phyloP scores from a whole-genome alignment of 2,797 vertebrate genomes.

The Cottoperca gobio region DNA sequence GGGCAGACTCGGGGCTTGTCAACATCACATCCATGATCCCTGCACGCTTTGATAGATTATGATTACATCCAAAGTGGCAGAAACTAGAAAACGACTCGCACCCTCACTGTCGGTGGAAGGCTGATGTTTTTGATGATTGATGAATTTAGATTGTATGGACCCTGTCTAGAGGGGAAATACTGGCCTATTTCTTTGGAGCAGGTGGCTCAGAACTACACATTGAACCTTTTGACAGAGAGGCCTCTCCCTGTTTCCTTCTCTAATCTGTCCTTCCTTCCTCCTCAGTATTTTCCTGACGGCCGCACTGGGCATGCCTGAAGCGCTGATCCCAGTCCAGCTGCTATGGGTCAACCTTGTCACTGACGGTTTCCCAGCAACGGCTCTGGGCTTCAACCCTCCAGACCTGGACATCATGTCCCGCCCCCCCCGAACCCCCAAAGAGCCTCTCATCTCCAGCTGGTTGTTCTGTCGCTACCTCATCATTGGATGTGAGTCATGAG shows the following conservation, averaged over 20 bases:
- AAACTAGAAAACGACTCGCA: too few relatives aligned
- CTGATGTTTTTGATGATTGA: too few relatives aligned
- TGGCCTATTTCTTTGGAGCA: too few relatives aligned
- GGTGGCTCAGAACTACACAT: too few relatives aligned
- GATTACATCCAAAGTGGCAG: too few relatives aligned
- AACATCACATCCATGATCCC: too few relatives aligned
- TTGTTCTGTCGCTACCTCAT: conserved; percentile 88
- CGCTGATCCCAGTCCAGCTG: conserved; percentile 86
- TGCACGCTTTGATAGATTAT: too few relatives aligned
- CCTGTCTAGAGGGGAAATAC: too few relatives aligned
- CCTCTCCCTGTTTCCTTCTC: not conserved
- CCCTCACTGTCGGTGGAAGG: too few relatives aligned
- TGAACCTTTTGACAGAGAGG: too few relatives aligned
- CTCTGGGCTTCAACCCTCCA: conserved; percentile 86
- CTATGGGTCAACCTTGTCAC: conserved; percentile 88
- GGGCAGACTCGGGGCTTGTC: too few relatives aligned
- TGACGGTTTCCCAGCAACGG: conserved; percentile 86
- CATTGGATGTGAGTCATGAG: conserved; percentile 81
- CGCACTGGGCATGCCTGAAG: conserved; percentile 87
- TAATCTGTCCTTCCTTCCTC: not conserved
- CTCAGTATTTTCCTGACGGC: conserved; percentile 86
- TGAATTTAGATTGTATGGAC: too few relatives aligned
- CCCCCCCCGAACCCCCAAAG: conserved; percentile 83
- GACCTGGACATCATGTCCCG: conserved; percentile 88
- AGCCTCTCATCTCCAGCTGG: conserved; percentile 87